phyloP scores from a whole-genome alignment of 2,888 invertebrate genomes.

The Tipula vernalis region DNA sequence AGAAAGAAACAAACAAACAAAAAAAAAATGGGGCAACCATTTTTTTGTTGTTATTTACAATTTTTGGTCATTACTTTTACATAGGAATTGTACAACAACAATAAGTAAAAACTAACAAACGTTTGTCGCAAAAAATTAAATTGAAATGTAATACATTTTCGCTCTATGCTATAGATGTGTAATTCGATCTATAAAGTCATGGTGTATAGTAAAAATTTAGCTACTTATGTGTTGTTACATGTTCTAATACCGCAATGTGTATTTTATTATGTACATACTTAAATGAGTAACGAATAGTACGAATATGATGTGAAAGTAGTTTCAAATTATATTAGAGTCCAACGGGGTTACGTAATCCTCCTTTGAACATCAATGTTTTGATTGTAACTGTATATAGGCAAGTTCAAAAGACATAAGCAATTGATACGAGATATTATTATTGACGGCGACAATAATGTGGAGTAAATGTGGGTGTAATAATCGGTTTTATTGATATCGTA shows the following conservation, averaged over 20 bases:
- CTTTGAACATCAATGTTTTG: neutral
- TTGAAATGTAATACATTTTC: neutral
- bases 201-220: neutral
- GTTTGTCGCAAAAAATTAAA: neutral
- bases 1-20: neutral
- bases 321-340: neutral
- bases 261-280: neutral
- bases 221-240: neutral
- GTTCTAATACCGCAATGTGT: neutral
- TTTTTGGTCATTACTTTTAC: neutral
- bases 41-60: neutral
- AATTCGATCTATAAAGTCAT: neutral
- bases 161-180: neutral
- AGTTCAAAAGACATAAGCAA: neutral
- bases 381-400: neutral
- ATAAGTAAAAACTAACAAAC: neutral
- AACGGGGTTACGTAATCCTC: neutral
- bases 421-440: neutral
- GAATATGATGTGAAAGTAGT: neutral
- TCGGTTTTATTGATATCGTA: neutral
- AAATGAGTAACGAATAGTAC: neutral
- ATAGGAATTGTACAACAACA: neutral
- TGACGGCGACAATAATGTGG: neutral
- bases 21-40: neutral
- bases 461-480: neutral